Evolutionary conservation across 2,113 vertebrate species (phyloP).

Genomic region (Spheniscus mendiculus): DNA sequence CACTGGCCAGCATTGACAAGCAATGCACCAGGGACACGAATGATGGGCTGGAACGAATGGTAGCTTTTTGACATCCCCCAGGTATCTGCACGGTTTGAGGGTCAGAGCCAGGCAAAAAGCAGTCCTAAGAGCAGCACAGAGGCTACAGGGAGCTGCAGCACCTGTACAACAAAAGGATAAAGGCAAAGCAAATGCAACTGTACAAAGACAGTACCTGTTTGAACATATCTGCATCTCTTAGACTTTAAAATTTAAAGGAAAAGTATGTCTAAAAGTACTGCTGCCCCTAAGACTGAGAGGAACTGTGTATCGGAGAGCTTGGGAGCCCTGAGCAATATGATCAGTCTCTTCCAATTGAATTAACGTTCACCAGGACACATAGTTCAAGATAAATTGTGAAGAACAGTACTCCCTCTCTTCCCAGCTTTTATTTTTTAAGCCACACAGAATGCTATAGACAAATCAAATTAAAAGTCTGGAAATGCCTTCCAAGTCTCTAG

Average conservation of each 20-base stretch:
- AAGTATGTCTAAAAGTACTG: background rate
- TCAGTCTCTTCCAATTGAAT: background rate
- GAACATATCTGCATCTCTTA: background rate
- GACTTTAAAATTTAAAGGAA: background rate
- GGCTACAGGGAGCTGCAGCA: background rate
- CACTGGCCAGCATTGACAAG: background rate
- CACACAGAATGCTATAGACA: background rate
- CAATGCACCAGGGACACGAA: accelerated
- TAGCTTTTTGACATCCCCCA: background rate
- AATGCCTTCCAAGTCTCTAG: background rate
- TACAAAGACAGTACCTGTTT: background rate
- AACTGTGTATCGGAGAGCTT: background rate
- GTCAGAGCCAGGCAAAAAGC: background rate
- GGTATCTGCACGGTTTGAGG: background rate
- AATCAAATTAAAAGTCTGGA: background rate
- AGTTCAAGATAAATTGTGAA: background rate
- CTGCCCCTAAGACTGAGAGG: background rate
- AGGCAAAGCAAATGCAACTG: background rate
- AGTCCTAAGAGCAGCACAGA: background rate
- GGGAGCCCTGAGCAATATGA: background rate
- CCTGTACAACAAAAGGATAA: background rate
- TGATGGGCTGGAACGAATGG: background rate
- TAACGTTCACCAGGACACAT: background rate
- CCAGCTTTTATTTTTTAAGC: background rate
- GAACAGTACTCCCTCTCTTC: background rate